These are phyloP conservation scores for Notolepis coatsorum DNA, from an alignment of 2,797 vertebrate species.

Conservation along the genomic window DNA sequence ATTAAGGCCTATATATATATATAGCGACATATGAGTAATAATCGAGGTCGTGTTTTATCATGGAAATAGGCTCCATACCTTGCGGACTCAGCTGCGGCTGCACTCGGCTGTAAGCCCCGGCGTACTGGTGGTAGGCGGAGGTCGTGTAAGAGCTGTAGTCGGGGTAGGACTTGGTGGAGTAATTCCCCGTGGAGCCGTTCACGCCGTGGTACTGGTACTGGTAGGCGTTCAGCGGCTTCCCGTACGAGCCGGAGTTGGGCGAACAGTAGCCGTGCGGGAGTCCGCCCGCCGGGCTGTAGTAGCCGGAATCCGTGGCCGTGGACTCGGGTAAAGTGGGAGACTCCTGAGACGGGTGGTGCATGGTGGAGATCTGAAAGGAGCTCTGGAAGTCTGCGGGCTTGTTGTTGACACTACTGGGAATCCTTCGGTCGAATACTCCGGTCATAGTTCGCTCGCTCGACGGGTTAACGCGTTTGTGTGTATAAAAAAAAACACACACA, in stretches of 20 bases:
- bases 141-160: constrained; percentile 93
- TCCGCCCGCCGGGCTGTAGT: constrained; percentile 89
- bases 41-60: not conserved
- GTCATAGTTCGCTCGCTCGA: constrained; percentile 86
- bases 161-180: constrained; percentile 92
- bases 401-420: constrained; percentile 90
- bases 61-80: constrained; percentile 78
- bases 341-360: constrained; percentile 99
- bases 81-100: constrained; percentile 90
- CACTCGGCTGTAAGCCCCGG: constrained; percentile 93
- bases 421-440: constrained; percentile 98
- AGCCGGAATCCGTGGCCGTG: constrained; percentile 97
- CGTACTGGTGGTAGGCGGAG: constrained; percentile 94
- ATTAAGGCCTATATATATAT: not conserved
- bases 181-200: constrained; percentile 90
- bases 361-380: constrained; percentile 91
- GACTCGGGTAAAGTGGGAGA: constrained; percentile 98
- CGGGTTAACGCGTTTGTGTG: constrained; percentile 44
- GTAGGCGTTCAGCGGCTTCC: constrained; percentile 94
- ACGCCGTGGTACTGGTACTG: constrained; percentile 96
- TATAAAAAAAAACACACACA: constrained; percentile 3
- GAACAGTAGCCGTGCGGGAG: constrained; percentile 94
- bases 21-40: not conserved
- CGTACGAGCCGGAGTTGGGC: constrained; percentile 91
- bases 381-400: constrained; percentile 93